These are phyloP conservation scores for Drosophila phalerata DNA, from an alignment of 2,888 invertebrate genomes.

Conservation along the genomic window DNA sequence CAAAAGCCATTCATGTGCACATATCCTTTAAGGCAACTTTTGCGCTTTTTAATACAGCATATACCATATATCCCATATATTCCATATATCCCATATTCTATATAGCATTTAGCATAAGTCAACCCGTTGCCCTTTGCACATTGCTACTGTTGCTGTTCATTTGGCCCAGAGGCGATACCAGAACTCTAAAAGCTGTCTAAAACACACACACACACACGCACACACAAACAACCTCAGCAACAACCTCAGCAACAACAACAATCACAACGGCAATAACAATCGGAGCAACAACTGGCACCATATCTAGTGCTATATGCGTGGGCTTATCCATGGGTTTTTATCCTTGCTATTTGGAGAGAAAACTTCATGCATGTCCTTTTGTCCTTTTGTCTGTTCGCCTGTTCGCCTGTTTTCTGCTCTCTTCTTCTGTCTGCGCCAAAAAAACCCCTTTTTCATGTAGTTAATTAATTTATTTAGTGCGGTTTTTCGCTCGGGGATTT, in stretches of 20 bases:
- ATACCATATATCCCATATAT: constrained; percentile 5
- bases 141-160: constrained; percentile 44
- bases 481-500: constrained; percentile 78
- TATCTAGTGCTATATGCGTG: constrained; percentile 50
- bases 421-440: constrained; percentile 38
- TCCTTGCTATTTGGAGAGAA: constrained; percentile 21
- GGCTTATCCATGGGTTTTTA: constrained; percentile 40
- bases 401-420: constrained; percentile 36
- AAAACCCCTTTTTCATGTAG: constrained; percentile 71
- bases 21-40: constrained; percentile 66
- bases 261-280: constrained; percentile 18
- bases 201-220: constrained; percentile 29
- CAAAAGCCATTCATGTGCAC: constrained; percentile 64
- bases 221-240: constrained; percentile 20
- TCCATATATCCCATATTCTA: neutral
- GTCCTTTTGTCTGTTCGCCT: constrained; percentile 39
- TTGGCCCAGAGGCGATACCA: constrained; percentile 52
- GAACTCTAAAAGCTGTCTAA: constrained; percentile 58
- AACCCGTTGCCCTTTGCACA: constrained; percentile 15
- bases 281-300: constrained; percentile 29
- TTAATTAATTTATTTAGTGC: constrained; percentile 83
- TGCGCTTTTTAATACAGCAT: constrained; percentile 66
- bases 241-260: constrained; percentile 18
- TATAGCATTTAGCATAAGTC: constrained; percentile 21
- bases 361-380: constrained; percentile 53